Evolutionary conservation across 2,797 vertebrate genomes (phyloP), one percentile per base, ranked within the genome.

Genomic region (Glyptemys insculpta): DNA sequence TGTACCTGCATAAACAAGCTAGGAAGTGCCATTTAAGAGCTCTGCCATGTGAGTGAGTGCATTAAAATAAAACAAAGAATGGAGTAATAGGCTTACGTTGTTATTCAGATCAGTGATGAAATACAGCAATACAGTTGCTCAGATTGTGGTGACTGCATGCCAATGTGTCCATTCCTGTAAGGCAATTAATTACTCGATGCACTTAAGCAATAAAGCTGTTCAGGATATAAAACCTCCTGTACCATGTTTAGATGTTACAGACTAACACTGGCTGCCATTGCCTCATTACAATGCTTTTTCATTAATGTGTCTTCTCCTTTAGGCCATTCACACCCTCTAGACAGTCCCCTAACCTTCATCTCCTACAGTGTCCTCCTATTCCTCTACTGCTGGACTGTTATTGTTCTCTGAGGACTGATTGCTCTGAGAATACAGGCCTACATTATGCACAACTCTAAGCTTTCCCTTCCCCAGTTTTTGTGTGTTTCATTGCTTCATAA

Each of bases 281-380:
- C 19, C 62, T 94, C 74, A 88, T 10, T 84, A 79, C 54, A 91
- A 56, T 76, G 6, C 0, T 88, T 91, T 59, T 95, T 91, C 23
- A 84, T 76, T 80, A 19, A 65, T 59, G 18, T 52, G 18, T 2
- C 19, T 56, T 92, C 81, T 86, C 50, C 79, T 85, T 93, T 53
- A 79, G 4, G 4, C 16, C 83, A 47, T 49, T 88, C 41, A 53
- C 8, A 8, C 16, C 18, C 86, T 90, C 7, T 41, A 50, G 68
- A 84, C 41, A 87, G 80, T 3, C 2, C 14, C 5, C 68, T 2
- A 88, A 12, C 4, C 21, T 81, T 92, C 5, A 57, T 87, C 86
- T 95, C 12, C 31, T 44, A 62, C 37, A 83, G 83, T 52, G 2
- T 89, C 21, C 74, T 68, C 76, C 21, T 0, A 0, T 83, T 2